Evolutionary conservation across 2,888 invertebrate species (phyloP).

Genomic region (Stictocephala bisonia): DNA sequence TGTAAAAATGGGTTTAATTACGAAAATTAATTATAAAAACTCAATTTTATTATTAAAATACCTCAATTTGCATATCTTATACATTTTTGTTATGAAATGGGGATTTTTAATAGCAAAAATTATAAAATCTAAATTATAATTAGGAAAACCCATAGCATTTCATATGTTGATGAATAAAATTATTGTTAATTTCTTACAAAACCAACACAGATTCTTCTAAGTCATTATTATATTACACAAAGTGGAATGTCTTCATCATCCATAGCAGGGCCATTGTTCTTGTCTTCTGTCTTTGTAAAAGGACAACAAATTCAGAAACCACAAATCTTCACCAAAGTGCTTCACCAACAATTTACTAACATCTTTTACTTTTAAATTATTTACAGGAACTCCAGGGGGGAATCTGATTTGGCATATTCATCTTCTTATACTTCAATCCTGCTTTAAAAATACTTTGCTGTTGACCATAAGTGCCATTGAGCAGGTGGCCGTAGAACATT

Average conservation of each 20-base stretch:
- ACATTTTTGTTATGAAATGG: neutral
- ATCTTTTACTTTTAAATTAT: slow-evolving; percentile 21
- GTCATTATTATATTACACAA: too few relatives aligned
- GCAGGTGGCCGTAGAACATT: slow-evolving; percentile 18
- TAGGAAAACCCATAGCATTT: too few relatives aligned
- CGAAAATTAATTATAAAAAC: neutral
- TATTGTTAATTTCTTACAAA: too few relatives aligned
- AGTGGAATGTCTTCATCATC: neutral
- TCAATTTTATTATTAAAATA: neutral
- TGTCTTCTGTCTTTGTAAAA: neutral
- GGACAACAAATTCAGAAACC: neutral
- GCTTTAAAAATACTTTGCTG: slow-evolving; percentile 5
- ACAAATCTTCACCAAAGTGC: neutral
- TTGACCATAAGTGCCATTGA: slow-evolving; percentile 16
- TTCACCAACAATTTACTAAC: slow-evolving; percentile 6
- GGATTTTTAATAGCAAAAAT: too few relatives aligned
- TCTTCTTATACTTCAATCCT: neutral
- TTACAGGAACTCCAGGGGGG: neutral
- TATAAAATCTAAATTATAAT: too few relatives aligned
- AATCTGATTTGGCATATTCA: too few relatives aligned
- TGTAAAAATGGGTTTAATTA: neutral
- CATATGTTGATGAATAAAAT: too few relatives aligned
- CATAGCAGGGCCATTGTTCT: neutral
- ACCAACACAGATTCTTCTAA: too few relatives aligned
- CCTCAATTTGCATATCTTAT: neutral